Evolutionary conservation across 2,888 invertebrate species (phyloP).

Genomic region (Pocota personata): DNA sequence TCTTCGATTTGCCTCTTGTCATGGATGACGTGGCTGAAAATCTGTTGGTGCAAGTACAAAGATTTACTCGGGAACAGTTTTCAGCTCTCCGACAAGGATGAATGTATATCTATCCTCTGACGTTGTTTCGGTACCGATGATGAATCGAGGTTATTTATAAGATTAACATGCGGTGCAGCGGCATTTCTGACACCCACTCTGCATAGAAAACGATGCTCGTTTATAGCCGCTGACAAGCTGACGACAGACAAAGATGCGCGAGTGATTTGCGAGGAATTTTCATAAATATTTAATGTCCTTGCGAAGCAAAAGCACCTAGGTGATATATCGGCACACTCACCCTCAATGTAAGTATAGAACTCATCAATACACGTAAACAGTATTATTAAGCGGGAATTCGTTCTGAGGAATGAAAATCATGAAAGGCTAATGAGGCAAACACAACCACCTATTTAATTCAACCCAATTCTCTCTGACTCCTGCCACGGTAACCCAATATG

Average conservation of each 20-base stretch:
- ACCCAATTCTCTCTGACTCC: background rate
- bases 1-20: slow-evolving; percentile 22
- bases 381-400: slow-evolving; percentile 2
- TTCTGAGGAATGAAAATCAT: slow-evolving; percentile 9
- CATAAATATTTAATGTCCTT: slow-evolving; percentile 45
- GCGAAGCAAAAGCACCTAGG: background rate
- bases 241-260: slow-evolving; percentile 45
- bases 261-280: slow-evolving; percentile 47
- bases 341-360: background rate
- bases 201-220: slow-evolving; percentile 1
- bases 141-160: slow-evolving; percentile 54
- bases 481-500: background rate
- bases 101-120: slow-evolving; percentile 28
- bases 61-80: background rate
- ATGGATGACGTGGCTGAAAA: background rate
- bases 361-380: slow-evolving; percentile 12
- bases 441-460: background rate
- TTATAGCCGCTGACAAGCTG: slow-evolving; percentile 48
- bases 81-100: slow-evolving; percentile 1
- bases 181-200: background rate
- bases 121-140: slow-evolving; percentile 28
- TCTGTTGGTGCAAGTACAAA: background rate
- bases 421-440: slow-evolving; percentile 43
- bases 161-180: slow-evolving; percentile 49
- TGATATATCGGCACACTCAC: background rate